These are phyloP conservation scores for Machaerirhynchus nigripectus DNA, from an alignment of 2,113 vertebrate species.

Conservation along the genomic window DNA sequence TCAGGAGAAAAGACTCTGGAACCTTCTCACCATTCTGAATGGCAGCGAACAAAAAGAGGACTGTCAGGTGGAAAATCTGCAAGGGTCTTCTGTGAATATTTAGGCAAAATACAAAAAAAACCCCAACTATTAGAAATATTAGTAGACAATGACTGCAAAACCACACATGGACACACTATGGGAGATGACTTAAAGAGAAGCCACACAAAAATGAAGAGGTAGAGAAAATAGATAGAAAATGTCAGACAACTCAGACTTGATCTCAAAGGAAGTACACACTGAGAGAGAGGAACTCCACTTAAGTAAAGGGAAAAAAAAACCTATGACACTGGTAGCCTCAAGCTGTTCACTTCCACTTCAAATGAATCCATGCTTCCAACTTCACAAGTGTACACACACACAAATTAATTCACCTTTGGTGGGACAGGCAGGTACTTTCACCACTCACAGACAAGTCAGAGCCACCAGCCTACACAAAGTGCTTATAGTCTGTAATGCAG, in stretches of 20 bases:
- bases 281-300: background rate
- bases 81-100: background rate
- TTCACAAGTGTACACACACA: fast-evolving
- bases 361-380: background rate
- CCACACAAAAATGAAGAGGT: background rate
- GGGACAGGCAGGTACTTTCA: background rate
- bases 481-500: background rate
- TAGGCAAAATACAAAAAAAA: background rate
- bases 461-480: background rate
- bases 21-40: background rate
- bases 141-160: background rate
- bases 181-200: background rate
- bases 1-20: background rate
- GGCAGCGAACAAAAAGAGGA: background rate
- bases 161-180: background rate
- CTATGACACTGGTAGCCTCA: background rate
- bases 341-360: background rate
- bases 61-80: background rate
- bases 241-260: background rate
- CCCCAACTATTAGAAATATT: background rate
- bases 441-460: background rate
- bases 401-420: background rate
- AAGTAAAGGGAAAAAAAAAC: background rate
- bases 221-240: background rate
- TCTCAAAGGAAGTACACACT: background rate